Percentiles rank a stretch among this genome's conserved stretches.
These are phyloP conservation scores for Yponomeuta sedellus DNA, from an alignment of 2,888 invertebrate genomes.

Conservation along the genomic window DNA sequence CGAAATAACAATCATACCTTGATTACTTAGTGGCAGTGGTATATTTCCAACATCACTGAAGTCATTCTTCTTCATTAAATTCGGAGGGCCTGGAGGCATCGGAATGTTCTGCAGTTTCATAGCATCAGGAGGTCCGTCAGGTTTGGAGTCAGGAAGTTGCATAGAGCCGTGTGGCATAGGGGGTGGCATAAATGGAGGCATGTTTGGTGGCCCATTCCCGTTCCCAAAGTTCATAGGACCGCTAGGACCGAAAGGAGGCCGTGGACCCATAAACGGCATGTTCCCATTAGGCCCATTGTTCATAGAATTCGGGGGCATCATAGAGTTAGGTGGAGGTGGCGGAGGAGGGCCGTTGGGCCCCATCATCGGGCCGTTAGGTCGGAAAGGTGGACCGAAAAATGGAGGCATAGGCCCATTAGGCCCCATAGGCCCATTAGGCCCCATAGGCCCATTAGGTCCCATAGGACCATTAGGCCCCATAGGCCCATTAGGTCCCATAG, in stretches of 20 bases:
- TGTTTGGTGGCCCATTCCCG: conserved; percentile 38
- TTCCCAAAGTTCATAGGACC: conserved; percentile 43
- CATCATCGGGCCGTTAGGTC: conserved; percentile 25
- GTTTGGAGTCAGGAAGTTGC: conserved; percentile 29
- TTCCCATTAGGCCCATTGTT: conserved; percentile 26
- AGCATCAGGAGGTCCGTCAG: conserved; percentile 25
- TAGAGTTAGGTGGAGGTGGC: conserved; percentile 11
- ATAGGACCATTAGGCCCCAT: conserved; percentile 36
- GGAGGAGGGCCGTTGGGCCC: conserved; percentile 12
- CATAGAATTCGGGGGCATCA: conserved; percentile 18
- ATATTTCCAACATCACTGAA: conserved; percentile 71
- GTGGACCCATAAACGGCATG: conserved; percentile 55
- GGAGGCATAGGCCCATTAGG: conserved; percentile 50
- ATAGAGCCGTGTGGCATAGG: conserved; percentile 29
- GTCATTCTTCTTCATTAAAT: conserved; percentile 4
- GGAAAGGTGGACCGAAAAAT: conserved; percentile 46
- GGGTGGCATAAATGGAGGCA: conserved; percentile 49
- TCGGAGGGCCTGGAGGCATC: conserved; percentile 29
- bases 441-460: conserved; percentile 34
- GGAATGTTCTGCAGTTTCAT: conserved; percentile 37
- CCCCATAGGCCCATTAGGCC: conserved; percentile 35
- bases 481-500: conserved; percentile 34
- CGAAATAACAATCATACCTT: conserved; percentile 19
- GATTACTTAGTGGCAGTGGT: conserved; percentile 54
- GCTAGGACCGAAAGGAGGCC: conserved; percentile 58